Percentiles rank a stretch among this genome's conserved stretches.
Evolutionary conservation across 1,140 invertebrate species (phyloP).

Genomic region (Papilio glaucus): DNA sequence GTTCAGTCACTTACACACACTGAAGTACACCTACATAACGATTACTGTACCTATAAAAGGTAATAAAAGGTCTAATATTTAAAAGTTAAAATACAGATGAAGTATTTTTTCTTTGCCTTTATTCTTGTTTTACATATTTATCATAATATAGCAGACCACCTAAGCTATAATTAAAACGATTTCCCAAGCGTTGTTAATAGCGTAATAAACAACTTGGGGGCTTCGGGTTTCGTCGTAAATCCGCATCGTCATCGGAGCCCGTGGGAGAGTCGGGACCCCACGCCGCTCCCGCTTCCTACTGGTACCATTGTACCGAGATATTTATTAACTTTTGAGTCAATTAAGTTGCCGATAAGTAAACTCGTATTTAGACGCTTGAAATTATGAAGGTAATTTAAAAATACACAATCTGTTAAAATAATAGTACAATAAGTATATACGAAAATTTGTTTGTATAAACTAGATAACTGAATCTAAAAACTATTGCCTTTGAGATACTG

Average conservation of each 20-base stretch:
- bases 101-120: too few species aligned
- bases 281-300: conserved; percentile 35
- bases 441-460: too few species aligned
- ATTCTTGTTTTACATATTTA: not conserved
- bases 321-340: conserved; percentile 31
- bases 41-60: too few species aligned
- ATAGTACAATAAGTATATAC: too few species aligned
- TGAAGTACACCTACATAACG: too few species aligned
- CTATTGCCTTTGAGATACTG: too few species aligned
- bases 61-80: too few species aligned
- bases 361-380: not conserved
- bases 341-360: not conserved
- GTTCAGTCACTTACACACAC: too few species aligned
- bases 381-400: too few species aligned
- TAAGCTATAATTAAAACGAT: conserved; percentile 28
- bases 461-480: too few species aligned
- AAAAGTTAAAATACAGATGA: too few species aligned
- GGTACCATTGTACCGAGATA: conserved; percentile 30
- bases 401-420: too few species aligned
- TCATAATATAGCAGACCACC: not conserved
- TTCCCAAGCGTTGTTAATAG: conserved; percentile 22
- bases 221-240: conserved; percentile 38
- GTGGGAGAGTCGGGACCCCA: conserved; percentile 43
- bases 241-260: conserved; percentile 33
- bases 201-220: conserved; percentile 26